Percentiles rank a stretch among this genome's conserved stretches.
phyloP scores from a whole-genome alignment of 2,888 invertebrate species.

The Oligia strigilis region DNA sequence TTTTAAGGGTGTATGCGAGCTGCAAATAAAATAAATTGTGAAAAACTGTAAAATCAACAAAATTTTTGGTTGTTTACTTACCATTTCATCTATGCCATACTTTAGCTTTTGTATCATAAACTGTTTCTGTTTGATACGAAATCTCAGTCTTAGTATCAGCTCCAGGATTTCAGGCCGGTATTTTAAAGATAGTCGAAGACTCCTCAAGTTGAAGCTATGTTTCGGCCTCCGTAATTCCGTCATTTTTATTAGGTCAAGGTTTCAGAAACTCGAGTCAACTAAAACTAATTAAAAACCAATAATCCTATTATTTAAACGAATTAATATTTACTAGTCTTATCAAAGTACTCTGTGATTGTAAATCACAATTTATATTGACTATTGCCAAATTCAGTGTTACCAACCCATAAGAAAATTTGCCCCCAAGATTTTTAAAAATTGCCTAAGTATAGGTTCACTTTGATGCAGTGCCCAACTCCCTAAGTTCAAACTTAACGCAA shows the following conservation, averaged over 20 bases:
- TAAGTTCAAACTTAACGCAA: no score
- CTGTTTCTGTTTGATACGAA: slow-evolving; percentile 90
- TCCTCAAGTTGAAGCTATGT: slow-evolving; percentile 70
- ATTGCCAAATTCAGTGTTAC: no score
- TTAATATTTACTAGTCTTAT: no score
- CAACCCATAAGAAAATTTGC: no score
- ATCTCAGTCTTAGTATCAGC: slow-evolving; percentile 90
- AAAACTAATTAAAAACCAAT: neutral
- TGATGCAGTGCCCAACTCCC: no score
- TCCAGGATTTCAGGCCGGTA: slow-evolving; percentile 91
- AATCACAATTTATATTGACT: no score
- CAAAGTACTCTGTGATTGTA: no score
- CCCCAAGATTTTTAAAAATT: no score
- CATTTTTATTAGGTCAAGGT: slow-evolving; percentile 46
- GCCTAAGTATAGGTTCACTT: no score
- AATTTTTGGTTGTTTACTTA: slow-evolving; percentile 73
- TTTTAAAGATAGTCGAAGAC: slow-evolving; percentile 83
- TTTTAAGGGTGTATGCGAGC: neutral
- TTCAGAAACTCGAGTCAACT: neutral
- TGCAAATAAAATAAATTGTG: neutral
- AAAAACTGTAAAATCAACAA: neutral
- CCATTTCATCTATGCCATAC: slow-evolving; percentile 88
- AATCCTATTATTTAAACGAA: neutral
- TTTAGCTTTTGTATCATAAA: slow-evolving; percentile 91
- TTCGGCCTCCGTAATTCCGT: slow-evolving; percentile 61